A percentile compares a stretch with the other conserved stretches of the same genome.
phyloP scores from a whole-genome alignment of 2,113 vertebrate genomes.

The Plectropomus leopardus region DNA sequence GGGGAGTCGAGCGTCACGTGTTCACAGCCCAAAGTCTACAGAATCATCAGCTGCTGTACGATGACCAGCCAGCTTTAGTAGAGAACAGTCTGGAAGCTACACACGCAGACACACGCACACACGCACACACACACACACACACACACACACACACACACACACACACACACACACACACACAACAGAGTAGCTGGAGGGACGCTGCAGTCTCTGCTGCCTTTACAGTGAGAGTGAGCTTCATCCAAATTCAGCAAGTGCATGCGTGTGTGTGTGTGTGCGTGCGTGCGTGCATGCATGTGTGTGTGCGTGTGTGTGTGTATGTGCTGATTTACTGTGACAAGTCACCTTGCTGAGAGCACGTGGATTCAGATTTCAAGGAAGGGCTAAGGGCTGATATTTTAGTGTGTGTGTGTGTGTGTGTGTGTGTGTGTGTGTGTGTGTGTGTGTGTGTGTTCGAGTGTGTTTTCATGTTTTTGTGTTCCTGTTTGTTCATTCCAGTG shows the following conservation, averaged over 20 bases:
- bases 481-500: too few relatives aligned
- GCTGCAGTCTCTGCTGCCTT: slow-evolving; percentile 1
- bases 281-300: not conserved
- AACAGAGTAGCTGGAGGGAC: not conserved
- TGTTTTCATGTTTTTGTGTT: not conserved
- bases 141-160: not conserved
- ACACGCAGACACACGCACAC: not conserved
- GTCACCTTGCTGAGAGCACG: slow-evolving; percentile 48
- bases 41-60: not conserved
- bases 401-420: not conserved
- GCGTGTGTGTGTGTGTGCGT: not conserved
- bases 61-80: not conserved
- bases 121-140: not conserved
- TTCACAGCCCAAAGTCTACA: not conserved
- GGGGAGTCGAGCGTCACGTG: too few relatives aligned
- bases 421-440: not conserved
- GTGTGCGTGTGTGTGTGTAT: not conserved
- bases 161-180: not conserved
- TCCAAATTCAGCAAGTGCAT: not conserved
- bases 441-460: not conserved
- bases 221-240: slow-evolving; percentile 4
- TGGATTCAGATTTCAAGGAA: not conserved
- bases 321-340: slow-evolving; percentile 51
- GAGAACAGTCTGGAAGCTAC: not conserved
- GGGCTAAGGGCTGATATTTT: not conserved